Evolutionary conservation across 2,113 vertebrate genomes (phyloP).

Genomic region (Irena cyanogastra): DNA sequence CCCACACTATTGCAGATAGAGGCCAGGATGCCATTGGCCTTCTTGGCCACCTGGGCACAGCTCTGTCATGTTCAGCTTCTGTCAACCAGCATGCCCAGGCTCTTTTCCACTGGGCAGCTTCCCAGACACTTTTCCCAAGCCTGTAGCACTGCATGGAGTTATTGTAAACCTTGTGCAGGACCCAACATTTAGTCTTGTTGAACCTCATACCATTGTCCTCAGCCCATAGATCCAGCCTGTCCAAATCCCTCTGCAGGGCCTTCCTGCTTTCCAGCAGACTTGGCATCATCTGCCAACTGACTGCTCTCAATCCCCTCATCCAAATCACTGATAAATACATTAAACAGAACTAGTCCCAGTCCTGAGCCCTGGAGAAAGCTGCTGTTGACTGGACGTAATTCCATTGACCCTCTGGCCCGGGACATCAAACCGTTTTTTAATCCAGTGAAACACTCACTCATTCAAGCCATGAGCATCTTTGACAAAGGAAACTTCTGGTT

Average conservation of each 20-base stretch:
- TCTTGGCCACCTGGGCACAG: background rate
- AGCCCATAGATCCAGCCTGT: background rate
- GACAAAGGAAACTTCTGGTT: background rate
- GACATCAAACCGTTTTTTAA: background rate
- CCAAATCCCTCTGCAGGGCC: background rate
- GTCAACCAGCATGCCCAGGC: background rate
- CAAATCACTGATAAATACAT: background rate
- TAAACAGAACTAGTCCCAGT: background rate
- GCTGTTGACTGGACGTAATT: background rate
- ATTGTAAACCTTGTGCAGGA: background rate
- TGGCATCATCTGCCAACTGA: background rate
- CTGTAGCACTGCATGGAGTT: background rate
- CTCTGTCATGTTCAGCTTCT: background rate
- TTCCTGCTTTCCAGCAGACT: background rate
- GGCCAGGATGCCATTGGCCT: background rate
- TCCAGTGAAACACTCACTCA: background rate
- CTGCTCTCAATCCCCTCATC: background rate
- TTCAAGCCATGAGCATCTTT: background rate
- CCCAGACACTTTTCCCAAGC: background rate
- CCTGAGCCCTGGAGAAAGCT: background rate
- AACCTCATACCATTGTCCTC: background rate
- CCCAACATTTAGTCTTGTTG: background rate
- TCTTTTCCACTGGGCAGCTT: background rate
- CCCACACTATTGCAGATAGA: background rate
- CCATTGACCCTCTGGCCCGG: background rate